Percentiles rank a stretch among this genome's conserved stretches.
phyloP scores from a whole-genome alignment of 2,797 vertebrate species.

The Novumbra hubbsi region DNA sequence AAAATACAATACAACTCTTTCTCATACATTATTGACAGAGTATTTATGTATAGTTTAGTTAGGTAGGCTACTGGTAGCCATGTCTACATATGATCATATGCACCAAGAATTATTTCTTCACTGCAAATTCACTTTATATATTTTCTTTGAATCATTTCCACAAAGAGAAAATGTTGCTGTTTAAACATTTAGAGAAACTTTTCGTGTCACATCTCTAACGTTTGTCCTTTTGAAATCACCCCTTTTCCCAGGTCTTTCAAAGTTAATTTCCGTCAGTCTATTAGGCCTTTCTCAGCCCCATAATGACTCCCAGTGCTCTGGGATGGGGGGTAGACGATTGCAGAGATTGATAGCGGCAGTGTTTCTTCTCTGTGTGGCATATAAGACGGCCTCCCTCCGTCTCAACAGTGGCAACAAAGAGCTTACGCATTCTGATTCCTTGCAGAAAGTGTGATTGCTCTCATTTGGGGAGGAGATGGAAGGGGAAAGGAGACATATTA shows the following conservation, averaged over 20 bases:
- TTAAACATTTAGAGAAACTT: no score
- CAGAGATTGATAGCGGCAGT: slow-evolving; percentile 66
- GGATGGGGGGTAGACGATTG: slow-evolving; percentile 70
- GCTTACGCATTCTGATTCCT: slow-evolving; percentile 62
- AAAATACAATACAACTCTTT: no score
- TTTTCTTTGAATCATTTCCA: slow-evolving; percentile 8
- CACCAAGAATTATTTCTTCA: no score
- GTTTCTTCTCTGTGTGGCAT: slow-evolving; percentile 58
- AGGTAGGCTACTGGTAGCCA: no score
- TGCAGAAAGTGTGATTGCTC: slow-evolving; percentile 64
- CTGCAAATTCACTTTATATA: no score
- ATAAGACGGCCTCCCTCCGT: slow-evolving; percentile 51
- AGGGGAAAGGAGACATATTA: slow-evolving; percentile 62
- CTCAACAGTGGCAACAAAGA: slow-evolving; percentile 66
- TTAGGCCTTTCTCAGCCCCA: slow-evolving; percentile 64
- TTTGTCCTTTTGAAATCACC: slow-evolving; percentile 32
- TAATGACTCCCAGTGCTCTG: slow-evolving; percentile 73
- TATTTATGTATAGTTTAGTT: no score
- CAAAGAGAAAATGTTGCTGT: no score
- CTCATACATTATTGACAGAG: no score
- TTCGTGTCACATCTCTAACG: neutral
- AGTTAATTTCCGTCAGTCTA: slow-evolving; percentile 69
- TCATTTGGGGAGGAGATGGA: slow-evolving; percentile 60
- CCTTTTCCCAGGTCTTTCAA: slow-evolving; percentile 41
- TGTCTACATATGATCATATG: no score